These are phyloP conservation scores for Brachionus plicatilis DNA, from an alignment of 1,140 invertebrate species.

Conservation along the genomic window DNA sequence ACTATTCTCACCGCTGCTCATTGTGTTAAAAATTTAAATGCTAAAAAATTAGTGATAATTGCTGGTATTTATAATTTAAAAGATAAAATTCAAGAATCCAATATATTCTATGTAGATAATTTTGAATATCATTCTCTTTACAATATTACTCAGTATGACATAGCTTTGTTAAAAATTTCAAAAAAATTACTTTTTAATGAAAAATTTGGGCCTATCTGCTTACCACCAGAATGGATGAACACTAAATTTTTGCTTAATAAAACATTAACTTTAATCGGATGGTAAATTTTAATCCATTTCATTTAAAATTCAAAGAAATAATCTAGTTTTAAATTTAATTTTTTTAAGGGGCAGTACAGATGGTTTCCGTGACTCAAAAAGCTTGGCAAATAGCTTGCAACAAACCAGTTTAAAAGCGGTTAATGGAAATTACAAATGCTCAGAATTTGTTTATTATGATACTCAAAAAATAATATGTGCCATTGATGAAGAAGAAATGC, in stretches of 20 bases:
- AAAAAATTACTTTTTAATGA: background rate
- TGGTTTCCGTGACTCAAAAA: background rate
- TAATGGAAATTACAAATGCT: background rate
- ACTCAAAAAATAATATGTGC: background rate
- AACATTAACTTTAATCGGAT: background rate
- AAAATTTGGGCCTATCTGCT: background rate
- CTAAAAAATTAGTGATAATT: background rate
- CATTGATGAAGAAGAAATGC: background rate
- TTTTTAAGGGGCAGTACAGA: background rate
- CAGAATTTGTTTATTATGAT: background rate
- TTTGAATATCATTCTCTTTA: background rate
- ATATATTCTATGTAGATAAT: background rate
- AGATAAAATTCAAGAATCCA: background rate
- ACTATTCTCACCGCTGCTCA: constrained; percentile 71
- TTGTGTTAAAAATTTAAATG: constrained; percentile 56
- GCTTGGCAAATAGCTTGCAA: background rate
- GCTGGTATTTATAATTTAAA: background rate
- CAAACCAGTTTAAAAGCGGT: background rate
- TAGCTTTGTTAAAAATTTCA: background rate
- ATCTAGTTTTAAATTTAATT: background rate
- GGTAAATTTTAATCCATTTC: background rate
- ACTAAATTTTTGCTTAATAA: background rate
- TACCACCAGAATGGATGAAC: background rate
- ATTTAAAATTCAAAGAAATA: background rate
- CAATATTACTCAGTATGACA: background rate